These are phyloP conservation scores for Clostera curtula DNA, from an alignment of 2,888 invertebrate genomes.

Conservation along the genomic window DNA sequence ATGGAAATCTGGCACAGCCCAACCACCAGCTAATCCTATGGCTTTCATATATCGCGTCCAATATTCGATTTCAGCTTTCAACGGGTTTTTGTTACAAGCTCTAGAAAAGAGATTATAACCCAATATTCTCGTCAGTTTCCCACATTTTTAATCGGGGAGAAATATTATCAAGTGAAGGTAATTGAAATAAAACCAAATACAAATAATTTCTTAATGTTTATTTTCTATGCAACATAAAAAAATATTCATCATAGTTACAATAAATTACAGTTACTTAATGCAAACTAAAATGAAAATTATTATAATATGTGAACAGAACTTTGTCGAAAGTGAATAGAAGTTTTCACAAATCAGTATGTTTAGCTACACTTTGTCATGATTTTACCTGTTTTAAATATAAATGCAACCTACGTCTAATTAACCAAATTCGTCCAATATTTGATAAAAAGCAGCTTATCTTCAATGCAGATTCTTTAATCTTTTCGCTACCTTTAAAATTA, in stretches of 20 bases:
- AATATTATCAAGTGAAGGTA: background rate
- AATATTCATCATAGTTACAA: conserved; percentile 74
- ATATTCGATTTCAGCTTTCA: too few species aligned
- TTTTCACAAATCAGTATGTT: conserved; percentile 27
- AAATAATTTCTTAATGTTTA: conserved; percentile 69
- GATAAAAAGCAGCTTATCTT: conserved; percentile 40
- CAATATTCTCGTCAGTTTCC: too few species aligned
- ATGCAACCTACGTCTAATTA: conserved; percentile 50
- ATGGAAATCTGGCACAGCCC: too few species aligned
- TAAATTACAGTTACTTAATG: conserved; percentile 73
- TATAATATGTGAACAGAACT: conserved; percentile 54
- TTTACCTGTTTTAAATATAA: conserved; percentile 32
- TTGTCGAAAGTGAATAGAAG: conserved; percentile 38
- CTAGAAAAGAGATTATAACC: too few species aligned
- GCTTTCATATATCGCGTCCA: too few species aligned
- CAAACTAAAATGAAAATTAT: conserved; percentile 64
- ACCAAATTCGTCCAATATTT: conserved; percentile 37
- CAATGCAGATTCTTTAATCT: conserved; percentile 16
- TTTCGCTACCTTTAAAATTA: conserved; percentile 4
- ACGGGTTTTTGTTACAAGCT: too few species aligned
- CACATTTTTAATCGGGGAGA: too few species aligned
- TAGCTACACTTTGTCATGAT: conserved; percentile 49
- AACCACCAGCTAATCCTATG: too few species aligned
- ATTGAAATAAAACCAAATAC: conserved; percentile 24
- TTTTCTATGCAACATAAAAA: conserved; percentile 77